These are phyloP conservation scores for Porites rus DNA, from an alignment of 92 coral and sea anemone genomes.

Conservation along the genomic window DNA sequence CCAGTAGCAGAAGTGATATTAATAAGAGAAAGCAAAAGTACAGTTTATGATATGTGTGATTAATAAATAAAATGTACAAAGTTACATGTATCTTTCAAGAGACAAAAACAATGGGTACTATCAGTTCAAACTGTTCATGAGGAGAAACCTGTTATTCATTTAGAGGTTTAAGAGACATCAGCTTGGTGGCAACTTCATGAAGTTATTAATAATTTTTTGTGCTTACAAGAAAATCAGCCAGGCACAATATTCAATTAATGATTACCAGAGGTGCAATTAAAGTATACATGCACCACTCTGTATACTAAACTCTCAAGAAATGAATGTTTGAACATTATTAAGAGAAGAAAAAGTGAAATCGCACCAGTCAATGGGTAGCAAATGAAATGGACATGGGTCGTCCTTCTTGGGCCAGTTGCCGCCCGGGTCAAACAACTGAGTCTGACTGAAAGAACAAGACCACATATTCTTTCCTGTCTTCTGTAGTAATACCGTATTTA, in stretches of 20 bases:
- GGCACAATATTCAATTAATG: too few species aligned
- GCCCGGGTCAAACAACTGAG: constrained; percentile 71
- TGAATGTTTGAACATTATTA: not conserved
- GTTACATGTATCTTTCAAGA: too few species aligned
- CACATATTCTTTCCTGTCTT: constrained; percentile 12
- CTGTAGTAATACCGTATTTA: not conserved
- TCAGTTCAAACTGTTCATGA: not conserved
- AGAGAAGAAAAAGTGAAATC: constrained; percentile 11
- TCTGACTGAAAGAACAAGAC: constrained; percentile 48
- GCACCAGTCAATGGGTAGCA: constrained; percentile 72
- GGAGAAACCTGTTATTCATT: not conserved
- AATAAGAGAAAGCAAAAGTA: not conserved
- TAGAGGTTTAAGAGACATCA: too few species aligned
- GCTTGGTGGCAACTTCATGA: too few species aligned
- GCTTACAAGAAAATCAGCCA: too few species aligned
- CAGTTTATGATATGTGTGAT: not conserved
- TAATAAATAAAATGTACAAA: too few species aligned
- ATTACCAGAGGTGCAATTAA: not conserved
- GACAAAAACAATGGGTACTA: not conserved
- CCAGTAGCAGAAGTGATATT: constrained; percentile 22
- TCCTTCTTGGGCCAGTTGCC: constrained; percentile 76
- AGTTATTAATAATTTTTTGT: too few species aligned
- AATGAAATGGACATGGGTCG: constrained; percentile 73
- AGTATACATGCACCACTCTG: not conserved
- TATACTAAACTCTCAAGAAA: not conserved